These are phyloP conservation scores for Ypsolopha sequella DNA, from an alignment of 2,888 invertebrate species.

Conservation along the genomic window DNA sequence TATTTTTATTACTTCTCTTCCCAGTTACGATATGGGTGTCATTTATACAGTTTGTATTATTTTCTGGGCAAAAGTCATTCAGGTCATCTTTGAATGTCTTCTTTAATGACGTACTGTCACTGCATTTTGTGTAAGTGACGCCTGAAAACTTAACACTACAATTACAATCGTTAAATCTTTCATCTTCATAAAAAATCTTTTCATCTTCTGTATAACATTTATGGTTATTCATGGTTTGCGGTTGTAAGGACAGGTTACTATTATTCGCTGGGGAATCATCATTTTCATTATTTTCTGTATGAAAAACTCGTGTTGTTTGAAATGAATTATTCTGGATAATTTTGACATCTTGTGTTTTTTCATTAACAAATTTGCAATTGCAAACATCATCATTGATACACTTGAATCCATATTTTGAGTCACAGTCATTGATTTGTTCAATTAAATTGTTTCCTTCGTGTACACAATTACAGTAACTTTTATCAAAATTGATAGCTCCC, in stretches of 20 bases:
- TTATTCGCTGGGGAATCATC: no score
- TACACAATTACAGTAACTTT: constrained; percentile 29
- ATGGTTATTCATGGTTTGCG: no score
- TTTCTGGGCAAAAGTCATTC: no score
- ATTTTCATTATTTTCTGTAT: no score
- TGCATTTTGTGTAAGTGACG: constrained; percentile 30
- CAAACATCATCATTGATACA: constrained; percentile 21
- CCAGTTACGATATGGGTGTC: no score
- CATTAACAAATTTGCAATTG: constrained; percentile 16
- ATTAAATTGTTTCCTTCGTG: background rate
- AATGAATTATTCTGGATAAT: no score
- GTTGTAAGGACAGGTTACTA: no score
- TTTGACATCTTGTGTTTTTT: background rate
- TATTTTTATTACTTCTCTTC: no score
- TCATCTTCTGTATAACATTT: no score
- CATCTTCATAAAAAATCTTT: no score
- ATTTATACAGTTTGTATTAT: background rate
- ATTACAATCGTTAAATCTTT: constrained; percentile 18
- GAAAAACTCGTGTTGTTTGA: no score
- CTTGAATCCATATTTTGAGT: constrained; percentile 14
- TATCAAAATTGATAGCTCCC: constrained; percentile 41
- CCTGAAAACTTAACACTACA: constrained; percentile 48
- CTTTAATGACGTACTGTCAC: background rate
- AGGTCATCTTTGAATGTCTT: background rate
- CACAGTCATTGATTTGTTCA: constrained; percentile 5